Evolutionary conservation across 2,888 invertebrate species (phyloP).

Genomic region (Cryptocephalus primarius): DNA sequence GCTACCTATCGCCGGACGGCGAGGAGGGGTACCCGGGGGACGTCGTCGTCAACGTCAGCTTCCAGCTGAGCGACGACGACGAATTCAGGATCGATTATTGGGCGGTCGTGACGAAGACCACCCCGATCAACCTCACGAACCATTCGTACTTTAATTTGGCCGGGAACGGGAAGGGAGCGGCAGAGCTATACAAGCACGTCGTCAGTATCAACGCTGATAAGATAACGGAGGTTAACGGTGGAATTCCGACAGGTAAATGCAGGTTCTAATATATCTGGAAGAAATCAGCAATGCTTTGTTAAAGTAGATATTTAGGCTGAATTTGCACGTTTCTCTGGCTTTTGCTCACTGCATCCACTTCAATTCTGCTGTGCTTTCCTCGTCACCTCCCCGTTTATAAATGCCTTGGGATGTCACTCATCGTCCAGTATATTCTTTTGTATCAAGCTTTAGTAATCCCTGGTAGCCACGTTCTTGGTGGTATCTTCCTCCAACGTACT

Average conservation of each 20-base stretch:
- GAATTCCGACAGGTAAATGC: conserved; percentile 57
- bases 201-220: conserved; percentile 66
- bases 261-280: too few relatives aligned
- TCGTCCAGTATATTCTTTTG: too few relatives aligned
- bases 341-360: too few relatives aligned
- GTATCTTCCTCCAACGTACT: too few relatives aligned
- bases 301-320: too few relatives aligned
- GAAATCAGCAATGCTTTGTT: too few relatives aligned
- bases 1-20: conserved; percentile 63
- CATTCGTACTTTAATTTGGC: conserved; percentile 87
- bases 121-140: conserved; percentile 77
- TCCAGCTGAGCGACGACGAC: conserved; percentile 61
- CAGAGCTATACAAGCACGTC: conserved; percentile 55
- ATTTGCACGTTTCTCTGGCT: too few relatives aligned
- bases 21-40: conserved; percentile 87
- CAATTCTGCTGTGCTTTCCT: too few relatives aligned
- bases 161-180: conserved; percentile 65
- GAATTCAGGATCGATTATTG: conserved; percentile 64
- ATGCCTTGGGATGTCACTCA: too few relatives aligned
- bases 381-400: too few relatives aligned
- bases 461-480: too few relatives aligned
- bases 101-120: conserved; percentile 66
- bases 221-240: conserved; percentile 56
- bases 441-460: too few relatives aligned
- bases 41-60: conserved; percentile 57